These are phyloP conservation scores for Conchocele bisecta DNA, from an alignment of 2,888 invertebrate species.

Conservation along the genomic window DNA sequence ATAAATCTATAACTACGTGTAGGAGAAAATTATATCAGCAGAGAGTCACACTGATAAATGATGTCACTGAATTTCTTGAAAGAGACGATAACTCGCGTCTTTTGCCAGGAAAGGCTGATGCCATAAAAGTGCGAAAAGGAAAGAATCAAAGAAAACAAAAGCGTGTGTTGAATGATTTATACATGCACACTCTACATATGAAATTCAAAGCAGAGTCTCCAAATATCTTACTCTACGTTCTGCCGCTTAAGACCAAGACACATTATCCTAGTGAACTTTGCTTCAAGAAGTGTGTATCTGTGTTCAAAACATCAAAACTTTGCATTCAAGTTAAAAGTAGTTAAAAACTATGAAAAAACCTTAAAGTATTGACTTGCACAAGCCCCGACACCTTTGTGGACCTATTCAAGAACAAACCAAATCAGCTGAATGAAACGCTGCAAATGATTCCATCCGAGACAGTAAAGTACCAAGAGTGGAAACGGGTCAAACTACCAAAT, in stretches of 20 bases:
- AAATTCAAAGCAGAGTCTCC: constrained; percentile 34
- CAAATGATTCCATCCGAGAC: background rate
- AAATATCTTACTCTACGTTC: constrained; percentile 29
- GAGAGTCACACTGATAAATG: no score
- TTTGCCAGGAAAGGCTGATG: constrained; percentile 40
- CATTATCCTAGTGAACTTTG: constrained; percentile 29
- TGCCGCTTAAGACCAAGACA: constrained; percentile 19
- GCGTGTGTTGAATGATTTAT: constrained; percentile 43
- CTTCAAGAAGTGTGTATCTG: constrained; percentile 25
- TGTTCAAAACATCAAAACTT: constrained; percentile 44
- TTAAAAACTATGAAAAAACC: no score
- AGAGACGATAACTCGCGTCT: constrained; percentile 41
- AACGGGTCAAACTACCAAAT: constrained; percentile 31
- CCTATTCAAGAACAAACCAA: background rate
- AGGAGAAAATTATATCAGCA: no score
- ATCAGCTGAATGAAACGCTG: constrained; percentile 9
- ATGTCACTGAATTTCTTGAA: no score
- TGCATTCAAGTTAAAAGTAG: constrained; percentile 33
- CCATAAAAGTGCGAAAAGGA: constrained; percentile 34
- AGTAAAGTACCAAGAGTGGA: constrained; percentile 45
- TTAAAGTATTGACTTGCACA: constrained; percentile 1
- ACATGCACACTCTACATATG: constrained; percentile 37
- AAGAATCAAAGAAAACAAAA: no score
- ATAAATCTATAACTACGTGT: no score
- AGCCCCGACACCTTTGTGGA: constrained; percentile 46